phyloP scores from a whole-genome alignment of 2,797 vertebrate species.

The Pseudochirops corinnae region DNA sequence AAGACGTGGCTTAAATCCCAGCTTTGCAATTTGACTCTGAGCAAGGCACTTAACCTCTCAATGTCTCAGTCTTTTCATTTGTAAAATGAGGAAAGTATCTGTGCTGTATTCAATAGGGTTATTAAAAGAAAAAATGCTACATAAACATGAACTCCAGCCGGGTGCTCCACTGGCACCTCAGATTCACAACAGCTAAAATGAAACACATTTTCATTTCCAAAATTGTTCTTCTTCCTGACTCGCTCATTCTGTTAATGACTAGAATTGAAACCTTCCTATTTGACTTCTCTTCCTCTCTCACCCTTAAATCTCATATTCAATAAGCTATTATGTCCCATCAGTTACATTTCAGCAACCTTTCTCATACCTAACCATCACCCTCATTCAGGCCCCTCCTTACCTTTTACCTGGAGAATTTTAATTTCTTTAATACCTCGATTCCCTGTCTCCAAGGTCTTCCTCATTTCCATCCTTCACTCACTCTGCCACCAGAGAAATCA shows the following conservation, averaged over 20 bases:
- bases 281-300: neutral
- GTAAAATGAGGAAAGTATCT: neutral
- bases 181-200: neutral
- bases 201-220: neutral
- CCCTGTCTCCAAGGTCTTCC: no score
- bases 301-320: neutral
- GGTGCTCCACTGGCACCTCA: constrained; percentile 5
- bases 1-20: neutral
- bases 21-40: neutral
- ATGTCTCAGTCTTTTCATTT: neutral
- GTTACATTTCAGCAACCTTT: no score
- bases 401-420: no score
- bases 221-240: neutral
- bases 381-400: no score
- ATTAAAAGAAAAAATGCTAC: neutral
- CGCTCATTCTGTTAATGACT: neutral
- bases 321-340: neutral
- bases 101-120: no score
- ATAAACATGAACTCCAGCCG: neutral
- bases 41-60: neutral
- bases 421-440: no score
- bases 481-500: no score
- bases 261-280: neutral
- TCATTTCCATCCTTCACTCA: no score
- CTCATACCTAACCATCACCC: no score